Percentiles rank a stretch among this genome's conserved stretches.
phyloP scores from a whole-genome alignment of 2,113 vertebrate species.

The Ranitomeya imitator region DNA sequence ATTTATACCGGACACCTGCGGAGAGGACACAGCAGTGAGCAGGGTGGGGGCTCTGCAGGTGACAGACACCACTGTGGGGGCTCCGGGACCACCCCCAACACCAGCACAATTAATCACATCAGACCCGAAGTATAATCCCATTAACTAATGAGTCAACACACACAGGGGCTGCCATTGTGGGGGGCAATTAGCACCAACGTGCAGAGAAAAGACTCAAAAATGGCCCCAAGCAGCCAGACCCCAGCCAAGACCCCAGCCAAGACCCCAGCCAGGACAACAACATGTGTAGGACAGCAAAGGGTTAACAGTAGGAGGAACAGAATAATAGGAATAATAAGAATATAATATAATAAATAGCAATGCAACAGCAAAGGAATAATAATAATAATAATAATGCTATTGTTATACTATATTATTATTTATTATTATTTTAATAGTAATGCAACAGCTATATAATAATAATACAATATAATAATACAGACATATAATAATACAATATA shows the following conservation, averaged over 20 bases:
- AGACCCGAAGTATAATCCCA: not conserved
- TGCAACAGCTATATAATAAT: not conserved
- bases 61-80: conserved; percentile 60
- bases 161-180: not conserved
- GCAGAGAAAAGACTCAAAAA: not conserved
- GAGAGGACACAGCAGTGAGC: not conserved
- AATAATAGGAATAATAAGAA: not conserved
- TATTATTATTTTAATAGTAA: not conserved
- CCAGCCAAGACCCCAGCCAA: not conserved
- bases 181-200: not conserved
- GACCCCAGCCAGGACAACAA: not conserved
- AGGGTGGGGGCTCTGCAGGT: conserved; percentile 56
- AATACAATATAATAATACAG: not conserved
- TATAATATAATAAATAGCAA: not conserved
- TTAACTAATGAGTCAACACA: conserved; percentile 9
- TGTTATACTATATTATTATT: too few species aligned
- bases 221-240: too few species aligned
- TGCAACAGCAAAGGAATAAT: too few species aligned
- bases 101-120: conserved; percentile 56
- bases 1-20: conserved; percentile 54
- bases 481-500: not conserved
- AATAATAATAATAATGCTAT: too few species aligned
- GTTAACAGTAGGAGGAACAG: not conserved
- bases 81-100: conserved; percentile 59
- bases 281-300: not conserved